Evolutionary conservation across 2,113 vertebrate species (phyloP).

Genomic region (Pseudolaguvia tuberculata): DNA sequence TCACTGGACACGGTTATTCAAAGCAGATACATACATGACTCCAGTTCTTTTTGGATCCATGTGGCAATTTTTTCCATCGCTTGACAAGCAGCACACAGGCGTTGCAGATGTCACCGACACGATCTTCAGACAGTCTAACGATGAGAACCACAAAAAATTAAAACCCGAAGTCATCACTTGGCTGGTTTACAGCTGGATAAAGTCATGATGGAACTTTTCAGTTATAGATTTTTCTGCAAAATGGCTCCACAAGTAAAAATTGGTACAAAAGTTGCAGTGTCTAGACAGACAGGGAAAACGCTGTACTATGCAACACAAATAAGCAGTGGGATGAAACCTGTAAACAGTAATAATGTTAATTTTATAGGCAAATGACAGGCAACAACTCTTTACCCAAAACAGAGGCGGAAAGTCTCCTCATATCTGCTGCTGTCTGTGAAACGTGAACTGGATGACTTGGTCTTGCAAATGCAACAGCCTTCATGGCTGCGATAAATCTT

Average conservation of each 20-base stretch:
- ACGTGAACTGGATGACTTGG: conserved; percentile 77
- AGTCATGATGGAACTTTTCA: too few species aligned
- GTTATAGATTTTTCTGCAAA: too few species aligned
- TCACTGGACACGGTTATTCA: too few species aligned
- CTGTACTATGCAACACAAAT: neutral
- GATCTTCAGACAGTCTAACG: conserved; percentile 67
- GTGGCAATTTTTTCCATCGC: conserved; percentile 75
- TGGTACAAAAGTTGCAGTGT: too few species aligned
- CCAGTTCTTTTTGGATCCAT: conserved; percentile 78
- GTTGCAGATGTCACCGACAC: conserved; percentile 77
- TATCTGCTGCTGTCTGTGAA: conserved; percentile 79
- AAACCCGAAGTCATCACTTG: too few species aligned
- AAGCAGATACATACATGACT: conserved; percentile 66
- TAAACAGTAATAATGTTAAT: neutral
- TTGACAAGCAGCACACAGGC: conserved; percentile 76
- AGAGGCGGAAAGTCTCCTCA: conserved; percentile 74
- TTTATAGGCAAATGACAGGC: neutral
- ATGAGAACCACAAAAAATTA: neutral
- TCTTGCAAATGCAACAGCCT: conserved; percentile 79
- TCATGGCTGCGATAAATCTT: conserved; percentile 79
- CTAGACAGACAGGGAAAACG: too few species aligned
- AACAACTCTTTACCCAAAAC: conserved; percentile 68
- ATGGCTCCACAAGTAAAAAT: too few species aligned
- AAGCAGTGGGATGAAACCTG: neutral
- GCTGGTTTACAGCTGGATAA: too few species aligned